Conservation (phyloP, 2,888 invertebrate species). For the Tanytarsus gracilentus region DNA sequence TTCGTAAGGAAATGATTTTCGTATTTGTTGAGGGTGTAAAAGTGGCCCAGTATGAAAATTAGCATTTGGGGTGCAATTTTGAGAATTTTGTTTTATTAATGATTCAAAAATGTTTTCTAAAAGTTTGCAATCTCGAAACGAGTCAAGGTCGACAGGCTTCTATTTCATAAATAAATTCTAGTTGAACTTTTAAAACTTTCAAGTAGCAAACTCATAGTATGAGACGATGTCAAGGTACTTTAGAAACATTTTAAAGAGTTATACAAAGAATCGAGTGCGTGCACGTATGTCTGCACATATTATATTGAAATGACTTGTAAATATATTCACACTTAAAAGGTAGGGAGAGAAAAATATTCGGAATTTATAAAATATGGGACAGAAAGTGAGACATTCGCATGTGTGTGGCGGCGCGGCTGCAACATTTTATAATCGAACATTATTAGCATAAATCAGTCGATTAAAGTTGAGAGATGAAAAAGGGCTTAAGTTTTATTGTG, state of each 20-base stretch:
- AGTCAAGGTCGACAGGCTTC: no score
- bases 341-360: no score
- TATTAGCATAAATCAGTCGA: not conserved
- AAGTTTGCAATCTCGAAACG: no score
- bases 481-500: slow-evolving; percentile 2
- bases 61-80: no score
- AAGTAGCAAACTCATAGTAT: no score
- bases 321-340: slow-evolving; percentile 10
- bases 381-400: not conserved
- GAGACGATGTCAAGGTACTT: slow-evolving; percentile 19
- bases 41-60: no score
- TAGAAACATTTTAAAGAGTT: not conserved
- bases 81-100: no score
- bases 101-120: no score
- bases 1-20: slow-evolving; percentile 22
- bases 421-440: not conserved
- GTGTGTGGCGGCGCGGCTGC: not conserved
- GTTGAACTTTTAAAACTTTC: no score
- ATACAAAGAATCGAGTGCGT: not conserved
- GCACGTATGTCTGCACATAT: not conserved
- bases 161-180: no score
- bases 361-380: slow-evolving; percentile 16
- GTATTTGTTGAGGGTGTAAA: no score
- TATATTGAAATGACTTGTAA: slow-evolving; percentile 8
- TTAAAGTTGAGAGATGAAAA: slow-evolving; percentile 4